Evolutionary conservation across 1,140 invertebrate genomes (phyloP).

Genomic region (Nylanderia fulva): DNA sequence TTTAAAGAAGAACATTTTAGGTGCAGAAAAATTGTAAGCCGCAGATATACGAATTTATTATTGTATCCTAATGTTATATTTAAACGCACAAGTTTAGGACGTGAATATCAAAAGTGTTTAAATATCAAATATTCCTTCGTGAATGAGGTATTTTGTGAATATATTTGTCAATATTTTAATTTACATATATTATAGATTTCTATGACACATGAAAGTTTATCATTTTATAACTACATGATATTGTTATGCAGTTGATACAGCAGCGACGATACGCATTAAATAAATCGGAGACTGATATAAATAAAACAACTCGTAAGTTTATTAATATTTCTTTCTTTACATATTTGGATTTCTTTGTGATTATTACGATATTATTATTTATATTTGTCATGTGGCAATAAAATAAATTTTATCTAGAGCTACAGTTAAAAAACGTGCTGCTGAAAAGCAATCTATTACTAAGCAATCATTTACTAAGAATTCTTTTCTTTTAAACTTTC

Average conservation of each 20-base stretch:
- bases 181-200: background rate
- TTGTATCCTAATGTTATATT: slow-evolving; percentile 15
- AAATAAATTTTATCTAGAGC: no score
- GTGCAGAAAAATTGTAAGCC: background rate
- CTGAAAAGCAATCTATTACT: no score
- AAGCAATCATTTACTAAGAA: no score
- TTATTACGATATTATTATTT: no score
- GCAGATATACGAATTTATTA: background rate
- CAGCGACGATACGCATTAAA: background rate
- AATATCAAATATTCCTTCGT: background rate
- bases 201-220: no score
- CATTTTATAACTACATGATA: slow-evolving; percentile 76
- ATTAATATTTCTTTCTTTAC: no score
- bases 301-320: no score
- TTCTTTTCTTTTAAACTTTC: no score
- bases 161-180: background rate
- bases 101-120: background rate
- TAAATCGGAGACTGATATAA: background rate
- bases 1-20: background rate
- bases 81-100: background rate
- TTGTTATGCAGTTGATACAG: background rate
- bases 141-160: background rate
- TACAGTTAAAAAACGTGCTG: no score
- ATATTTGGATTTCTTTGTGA: no score
- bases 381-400: no score